These are phyloP conservation scores for Protonemura montana DNA, from an alignment of 2,888 invertebrate species.

Conservation along the genomic window DNA sequence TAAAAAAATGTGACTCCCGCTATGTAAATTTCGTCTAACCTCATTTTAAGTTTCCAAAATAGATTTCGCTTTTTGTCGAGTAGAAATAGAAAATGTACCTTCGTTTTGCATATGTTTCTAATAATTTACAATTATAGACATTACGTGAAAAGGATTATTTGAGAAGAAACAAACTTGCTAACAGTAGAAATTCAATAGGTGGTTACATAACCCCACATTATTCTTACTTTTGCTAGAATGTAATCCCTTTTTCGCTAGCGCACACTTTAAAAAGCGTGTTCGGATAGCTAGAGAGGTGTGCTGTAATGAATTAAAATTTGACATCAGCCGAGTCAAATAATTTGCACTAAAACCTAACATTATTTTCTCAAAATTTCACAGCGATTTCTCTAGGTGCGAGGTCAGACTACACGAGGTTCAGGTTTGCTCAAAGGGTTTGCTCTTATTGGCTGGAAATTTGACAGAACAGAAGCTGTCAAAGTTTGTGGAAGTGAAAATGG, in stretches of 20 bases:
- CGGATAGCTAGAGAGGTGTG: not conserved
- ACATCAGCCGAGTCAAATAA: not conserved
- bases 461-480: slow-evolving; percentile 7
- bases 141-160: too few species aligned
- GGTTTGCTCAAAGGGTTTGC: too few species aligned
- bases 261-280: not conserved
- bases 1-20: too few species aligned
- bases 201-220: slow-evolving; percentile 8
- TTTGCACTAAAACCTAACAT: slow-evolving; percentile 4
- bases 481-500: not conserved
- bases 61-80: too few species aligned
- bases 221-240: slow-evolving; percentile 31
- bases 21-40: too few species aligned
- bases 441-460: not conserved
- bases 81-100: too few species aligned
- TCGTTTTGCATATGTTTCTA: too few species aligned
- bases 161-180: too few species aligned
- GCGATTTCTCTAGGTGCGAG: not conserved
- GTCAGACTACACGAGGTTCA: not conserved
- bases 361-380: not conserved
- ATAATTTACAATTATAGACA: too few species aligned
- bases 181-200: not conserved
- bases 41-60: too few species aligned
- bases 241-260: not conserved
- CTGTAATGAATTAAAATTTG: not conserved